Evolutionary conservation across 2,797 vertebrate species (phyloP), one percentile per base, ranked within the genome.

Genomic region (Gadopsis bispinosus): DNA sequence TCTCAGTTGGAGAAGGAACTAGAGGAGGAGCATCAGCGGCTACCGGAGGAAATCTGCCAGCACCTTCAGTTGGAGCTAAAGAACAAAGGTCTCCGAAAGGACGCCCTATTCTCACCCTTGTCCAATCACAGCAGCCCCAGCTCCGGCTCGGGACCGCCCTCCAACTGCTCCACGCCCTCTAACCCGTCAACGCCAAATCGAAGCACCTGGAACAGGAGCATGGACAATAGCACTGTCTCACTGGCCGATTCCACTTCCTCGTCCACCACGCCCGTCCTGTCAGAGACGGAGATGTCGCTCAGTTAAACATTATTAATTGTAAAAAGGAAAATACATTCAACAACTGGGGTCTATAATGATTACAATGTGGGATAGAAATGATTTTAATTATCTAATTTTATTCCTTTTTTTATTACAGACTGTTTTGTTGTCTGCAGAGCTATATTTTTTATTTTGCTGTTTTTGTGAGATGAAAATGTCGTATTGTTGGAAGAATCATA

Each of bases 11-110:
- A 92, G 62, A 69, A 60, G 14, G 91, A 95, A 4, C 92, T 94
- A 33, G 90, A 95, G 7, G 90, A 92, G 3, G 96, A 96, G 78
- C 81, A 85, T 8, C 86, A 75, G 4, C 84, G 59, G 0, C 90
- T 97, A 17, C 95, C 94, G 0, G 95, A 95, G 53, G 96, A 98
- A 74, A 94, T 96, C 89, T 87, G 90, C 67, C 81, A 90, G 63
- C 94, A 95, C 86, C 94, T 97, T 73, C 93, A 95, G 69, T 74
- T 92, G 41, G 95, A 97, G 80, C 92, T 91, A 0, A 88, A 93
- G 1, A 94, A 83, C 75, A 94, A 95, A 91, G 86, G 92, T 31
- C 80, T 91, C 58, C 41, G 77, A 31, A 93, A 82, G 41, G 92
- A 95, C 3, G 81, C 84, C 60, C 76, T 93, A 60, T 93, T 92